Evolutionary conservation across 2,797 vertebrate genomes (phyloP), one percentile per base, ranked within the genome.

Genomic region (Peromyscus aztecus): DNA sequence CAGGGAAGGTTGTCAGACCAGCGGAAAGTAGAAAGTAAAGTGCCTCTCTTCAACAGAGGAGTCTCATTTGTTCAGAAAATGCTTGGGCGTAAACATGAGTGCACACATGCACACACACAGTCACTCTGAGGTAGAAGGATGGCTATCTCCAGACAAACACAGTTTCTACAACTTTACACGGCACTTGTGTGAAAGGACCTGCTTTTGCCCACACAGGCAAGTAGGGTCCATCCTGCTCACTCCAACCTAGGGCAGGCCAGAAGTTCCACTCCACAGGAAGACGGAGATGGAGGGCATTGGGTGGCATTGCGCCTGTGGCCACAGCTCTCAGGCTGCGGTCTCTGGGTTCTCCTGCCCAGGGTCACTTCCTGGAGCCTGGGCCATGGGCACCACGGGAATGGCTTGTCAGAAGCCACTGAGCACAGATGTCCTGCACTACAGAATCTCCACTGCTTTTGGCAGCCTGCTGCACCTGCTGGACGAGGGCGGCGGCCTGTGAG

Each of bases 361-460:
- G 31, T 98, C 37, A 99, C 94, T 99, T 99, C 84, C 96, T 98
- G 2, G 98, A 46, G 75, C 97, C 93, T 49, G 98, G 98, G 75
- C 98, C 85, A 0, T 98, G 98, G 46, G 98, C 96, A 80, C 98
- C 98, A 17, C 98, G 99, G 17, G 91, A 97, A 88, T 98, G 99
- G 97, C 98, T 98, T 57, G 99, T 99, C 0, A 99, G 98, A 91
- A 99, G 99, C 99, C 99, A 99, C 97, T 99, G 99, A 81, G 98
- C 96, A 80, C 99, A 99, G 98, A 99, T 99, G 71, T 99, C 99
- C 93, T 99, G 99, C 98, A 99, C 99, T 11, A 99, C 98, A 0
- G 99, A 98, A 85, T 99, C 99, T 14, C 99, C 98, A 0, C 98
- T 98, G 95, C 94, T 98, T 97, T 99, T 98, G 0, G 99, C 99